phyloP scores from a whole-genome alignment of 2,113 vertebrate species.

The Petromus typicus region DNA sequence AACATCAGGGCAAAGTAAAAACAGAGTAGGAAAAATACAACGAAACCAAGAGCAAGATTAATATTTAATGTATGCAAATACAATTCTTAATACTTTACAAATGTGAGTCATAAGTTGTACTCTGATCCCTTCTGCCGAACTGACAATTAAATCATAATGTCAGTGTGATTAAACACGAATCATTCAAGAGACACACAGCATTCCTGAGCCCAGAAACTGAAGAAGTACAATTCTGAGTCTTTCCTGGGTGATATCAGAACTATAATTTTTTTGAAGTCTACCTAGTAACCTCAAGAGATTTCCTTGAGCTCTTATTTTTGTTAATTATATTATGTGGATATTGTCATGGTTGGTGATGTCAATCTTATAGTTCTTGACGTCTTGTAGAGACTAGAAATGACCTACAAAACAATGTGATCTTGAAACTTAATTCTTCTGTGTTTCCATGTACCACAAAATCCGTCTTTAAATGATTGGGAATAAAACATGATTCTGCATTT shows the following conservation, averaged over 20 bases:
- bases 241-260: not conserved
- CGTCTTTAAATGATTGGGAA: not conserved
- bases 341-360: not conserved
- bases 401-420: not conserved
- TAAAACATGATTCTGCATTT: not conserved
- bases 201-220: not conserved
- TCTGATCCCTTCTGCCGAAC: not conserved
- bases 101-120: not conserved
- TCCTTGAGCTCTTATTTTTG: not conserved
- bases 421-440: not conserved
- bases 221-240: not conserved
- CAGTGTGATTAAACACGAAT: not conserved
- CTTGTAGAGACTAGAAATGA: not conserved
- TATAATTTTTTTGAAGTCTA: not conserved
- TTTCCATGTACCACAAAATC: not conserved
- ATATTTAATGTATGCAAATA: not conserved
- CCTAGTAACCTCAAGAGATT: not conserved
- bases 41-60: not conserved
- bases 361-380: not conserved
- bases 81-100: not conserved
- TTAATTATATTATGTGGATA: not conserved
- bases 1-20: not conserved
- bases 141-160: not conserved
- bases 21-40: not conserved
- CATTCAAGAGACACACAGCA: not conserved